Evolutionary conservation across 2,113 vertebrate species (phyloP).

Genomic region (Atrichornis clamosus): DNA sequence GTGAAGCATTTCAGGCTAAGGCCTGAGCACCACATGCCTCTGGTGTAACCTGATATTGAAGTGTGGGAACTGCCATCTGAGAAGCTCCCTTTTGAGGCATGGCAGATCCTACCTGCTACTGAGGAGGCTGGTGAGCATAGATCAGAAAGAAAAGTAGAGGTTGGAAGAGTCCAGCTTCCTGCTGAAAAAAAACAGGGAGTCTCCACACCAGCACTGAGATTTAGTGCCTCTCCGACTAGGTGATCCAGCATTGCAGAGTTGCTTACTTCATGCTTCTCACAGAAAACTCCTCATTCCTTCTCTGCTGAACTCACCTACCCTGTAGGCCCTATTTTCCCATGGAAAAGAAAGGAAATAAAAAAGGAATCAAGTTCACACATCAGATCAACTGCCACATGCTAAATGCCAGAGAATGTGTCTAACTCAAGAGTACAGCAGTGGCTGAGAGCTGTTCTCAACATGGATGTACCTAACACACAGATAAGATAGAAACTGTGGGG

Average conservation of each 20-base stretch:
- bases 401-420: not conserved
- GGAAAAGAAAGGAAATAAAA: not conserved
- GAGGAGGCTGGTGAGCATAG: not conserved
- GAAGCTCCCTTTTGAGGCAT: not conserved
- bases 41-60: rapidly evolving
- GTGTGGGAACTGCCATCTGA: not conserved
- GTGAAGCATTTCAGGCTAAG: not conserved
- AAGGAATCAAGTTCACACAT: not conserved
- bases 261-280: not conserved
- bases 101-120: not conserved
- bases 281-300: not conserved
- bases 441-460: not conserved
- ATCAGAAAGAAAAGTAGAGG: not conserved
- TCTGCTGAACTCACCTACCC: not conserved
- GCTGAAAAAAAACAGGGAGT: not conserved
- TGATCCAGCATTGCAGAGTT: not conserved
- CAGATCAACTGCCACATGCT: not conserved
- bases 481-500: not conserved
- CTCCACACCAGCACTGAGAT: not conserved
- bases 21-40: not conserved
- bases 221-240: not conserved
- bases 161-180: not conserved
- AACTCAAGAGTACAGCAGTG: not conserved
- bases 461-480: rapidly evolving
- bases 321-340: not conserved